A percentile compares a stretch with the other conserved stretches of the same genome.
Conservation (phyloP, 2,113 vertebrate species). For the Brachyhypopomus gauderio region DNA sequence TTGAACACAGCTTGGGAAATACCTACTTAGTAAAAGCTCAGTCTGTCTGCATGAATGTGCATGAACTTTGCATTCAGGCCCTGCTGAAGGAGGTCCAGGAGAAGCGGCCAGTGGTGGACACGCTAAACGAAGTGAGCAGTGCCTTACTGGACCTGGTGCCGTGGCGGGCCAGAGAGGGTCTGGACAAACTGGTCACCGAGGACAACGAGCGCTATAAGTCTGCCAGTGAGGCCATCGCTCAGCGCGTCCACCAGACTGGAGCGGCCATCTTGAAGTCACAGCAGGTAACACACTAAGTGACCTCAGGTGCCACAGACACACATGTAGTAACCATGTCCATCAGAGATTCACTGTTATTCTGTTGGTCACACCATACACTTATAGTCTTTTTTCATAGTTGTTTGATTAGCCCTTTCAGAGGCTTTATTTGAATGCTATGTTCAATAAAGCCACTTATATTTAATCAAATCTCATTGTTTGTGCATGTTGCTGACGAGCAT, state of each 20-base stretch:
- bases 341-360: too few relatives aligned
- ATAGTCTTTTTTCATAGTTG: conserved; percentile 42
- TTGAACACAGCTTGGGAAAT: not conserved
- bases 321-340: not conserved
- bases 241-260: conserved; percentile 88
- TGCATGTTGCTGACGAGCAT: not conserved
- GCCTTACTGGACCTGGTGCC: conserved; percentile 92
- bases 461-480: too few relatives aligned
- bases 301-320: not conserved
- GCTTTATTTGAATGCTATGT: not conserved
- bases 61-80: conserved; percentile 69
- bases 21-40: not conserved
- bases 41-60: not conserved
- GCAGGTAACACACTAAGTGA: conserved; percentile 84
- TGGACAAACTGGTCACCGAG: conserved; percentile 88
- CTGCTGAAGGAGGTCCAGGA: conserved; percentile 83
- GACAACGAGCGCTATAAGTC: conserved; percentile 86
- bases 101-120: conserved; percentile 82
- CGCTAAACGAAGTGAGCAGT: conserved; percentile 87
- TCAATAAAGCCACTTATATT: not conserved
- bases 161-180: conserved; percentile 89
- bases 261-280: conserved; percentile 89
- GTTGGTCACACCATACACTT: not conserved
- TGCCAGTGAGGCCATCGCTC: conserved; percentile 78
- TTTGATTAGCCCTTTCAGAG: conserved; percentile 42